phyloP scores from a whole-genome alignment of 2,888 invertebrate genomes.

The Machimus atricapillus region DNA sequence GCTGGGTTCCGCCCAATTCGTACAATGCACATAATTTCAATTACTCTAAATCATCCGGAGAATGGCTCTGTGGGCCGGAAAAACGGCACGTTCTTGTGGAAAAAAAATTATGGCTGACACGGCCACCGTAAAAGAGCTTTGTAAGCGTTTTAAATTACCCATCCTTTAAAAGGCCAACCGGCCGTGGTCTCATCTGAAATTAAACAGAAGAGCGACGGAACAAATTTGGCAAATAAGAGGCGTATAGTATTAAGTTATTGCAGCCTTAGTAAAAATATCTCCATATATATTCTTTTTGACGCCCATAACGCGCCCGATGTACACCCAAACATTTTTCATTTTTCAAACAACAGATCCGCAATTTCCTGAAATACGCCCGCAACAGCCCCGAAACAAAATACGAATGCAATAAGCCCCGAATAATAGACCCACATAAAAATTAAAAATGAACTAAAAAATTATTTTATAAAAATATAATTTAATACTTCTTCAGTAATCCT shows the following conservation, averaged over 20 bases:
- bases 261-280: too few relatives aligned
- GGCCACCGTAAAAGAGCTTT: not conserved
- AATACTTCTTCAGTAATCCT: too few relatives aligned
- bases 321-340: too few relatives aligned
- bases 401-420: too few relatives aligned
- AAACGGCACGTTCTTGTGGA: not conserved
- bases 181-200: not conserved
- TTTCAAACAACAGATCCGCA: too few relatives aligned
- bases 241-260: not conserved
- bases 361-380: too few relatives aligned
- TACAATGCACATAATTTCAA: constrained; percentile 27
- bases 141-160: not conserved
- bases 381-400: too few relatives aligned
- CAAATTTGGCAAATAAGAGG: not conserved
- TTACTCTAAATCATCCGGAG: constrained; percentile 11
- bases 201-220: not conserved
- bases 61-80: not conserved
- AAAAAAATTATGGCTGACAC: not conserved
- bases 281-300: too few relatives aligned
- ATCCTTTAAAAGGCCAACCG: not conserved
- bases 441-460: too few relatives aligned
- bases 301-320: too few relatives aligned
- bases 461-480: too few relatives aligned
- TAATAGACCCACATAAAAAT: too few relatives aligned
- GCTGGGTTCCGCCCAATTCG: not conserved